Base-by-base conservation (phyloP, 2,888 invertebrate genomes). In the Lepidochrysops patricia region DNA sequence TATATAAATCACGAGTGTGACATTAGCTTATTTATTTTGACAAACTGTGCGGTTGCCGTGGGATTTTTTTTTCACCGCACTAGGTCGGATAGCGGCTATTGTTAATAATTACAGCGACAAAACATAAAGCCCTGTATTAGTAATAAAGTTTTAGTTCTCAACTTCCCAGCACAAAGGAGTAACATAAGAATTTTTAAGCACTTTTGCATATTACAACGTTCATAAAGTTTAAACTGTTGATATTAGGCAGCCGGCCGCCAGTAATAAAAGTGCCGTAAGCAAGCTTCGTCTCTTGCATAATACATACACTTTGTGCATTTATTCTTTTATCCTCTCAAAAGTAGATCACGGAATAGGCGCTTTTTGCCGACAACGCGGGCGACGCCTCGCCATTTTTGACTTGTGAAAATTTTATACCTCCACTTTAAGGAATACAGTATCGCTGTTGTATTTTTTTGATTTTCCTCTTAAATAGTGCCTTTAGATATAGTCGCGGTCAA, bases 221-320 rank as follows among this genome's bases (percentile, higher is more conserved):
- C 59, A 60, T 63, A 62, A 62, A 66, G 60, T 67, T 66, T 65
- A 63, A 65, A 67, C 62, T 63, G 61, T 63, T 61, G 62, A 61
- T 64, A 64, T 67, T 65, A 65, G 62, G 56, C 62, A 60, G 50
- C 7, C 34, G 35, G 15, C 25, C n/a, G 60, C 65, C 58, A 60
- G 64, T 63, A 62, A 64, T 64, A 63, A 66, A 63, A 63, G 58
- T 37, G 58, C 60, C 58, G 57, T 54, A 57, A 62, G 63, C 57
- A 64, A 62, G 59, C 63, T 63, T 56, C 62, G 61, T 67, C 62
- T 37, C 57, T 62, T 64, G 61, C 62, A 66, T 65, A 64, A 64
- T 27, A 62, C 61, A 64, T 61, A 34, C 61, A 26, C 56, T 60
- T 54, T 54, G 54, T 29, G 29, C 54, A 29, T 32, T 54, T 54